Conservation (phyloP, 2,888 invertebrate species). For the Apamea monoglypha region DNA sequence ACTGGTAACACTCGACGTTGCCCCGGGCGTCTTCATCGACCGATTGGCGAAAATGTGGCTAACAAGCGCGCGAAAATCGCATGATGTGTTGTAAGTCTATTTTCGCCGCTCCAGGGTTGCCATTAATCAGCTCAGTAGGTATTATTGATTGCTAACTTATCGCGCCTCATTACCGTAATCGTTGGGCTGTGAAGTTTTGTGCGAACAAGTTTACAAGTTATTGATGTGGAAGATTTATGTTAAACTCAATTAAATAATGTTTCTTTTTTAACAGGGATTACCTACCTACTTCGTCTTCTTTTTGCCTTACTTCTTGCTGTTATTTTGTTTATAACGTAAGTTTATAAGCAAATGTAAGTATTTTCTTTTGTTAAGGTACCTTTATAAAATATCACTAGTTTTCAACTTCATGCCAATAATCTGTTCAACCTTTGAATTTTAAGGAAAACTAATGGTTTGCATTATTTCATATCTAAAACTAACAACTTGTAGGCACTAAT, state of each 20-base stretch:
- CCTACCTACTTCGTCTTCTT: neutral
- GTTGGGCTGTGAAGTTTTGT: slow-evolving; percentile 47
- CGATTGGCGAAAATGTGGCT: neutral
- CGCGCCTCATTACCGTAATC: slow-evolving; percentile 51
- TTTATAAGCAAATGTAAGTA: neutral
- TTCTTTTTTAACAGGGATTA: slow-evolving; percentile 20
- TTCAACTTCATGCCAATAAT: neutral
- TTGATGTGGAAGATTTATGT: slow-evolving; percentile 37
- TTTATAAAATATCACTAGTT: neutral
- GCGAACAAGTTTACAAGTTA: slow-evolving; percentile 37
- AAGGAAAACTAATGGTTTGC: neutral
- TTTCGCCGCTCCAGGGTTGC: slow-evolving; percentile 20
- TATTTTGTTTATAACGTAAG: neutral
- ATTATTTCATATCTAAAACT: neutral
- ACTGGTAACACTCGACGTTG: slow-evolving; percentile 25
- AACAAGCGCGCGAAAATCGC: neutral
- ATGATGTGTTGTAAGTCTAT: slow-evolving; percentile 42
- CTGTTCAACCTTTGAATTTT: neutral
- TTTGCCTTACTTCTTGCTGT: slow-evolving; percentile 4
- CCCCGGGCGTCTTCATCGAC: neutral
- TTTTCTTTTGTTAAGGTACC: neutral
- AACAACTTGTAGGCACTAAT: neutral
- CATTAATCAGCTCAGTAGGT: slow-evolving; percentile 55
- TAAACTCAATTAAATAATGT: slow-evolving; percentile 37
- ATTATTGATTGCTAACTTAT: slow-evolving; percentile 62